Evolutionary conservation across 2,888 invertebrate genomes (phyloP).

Genomic region (Peribatodes rhomboidaria): DNA sequence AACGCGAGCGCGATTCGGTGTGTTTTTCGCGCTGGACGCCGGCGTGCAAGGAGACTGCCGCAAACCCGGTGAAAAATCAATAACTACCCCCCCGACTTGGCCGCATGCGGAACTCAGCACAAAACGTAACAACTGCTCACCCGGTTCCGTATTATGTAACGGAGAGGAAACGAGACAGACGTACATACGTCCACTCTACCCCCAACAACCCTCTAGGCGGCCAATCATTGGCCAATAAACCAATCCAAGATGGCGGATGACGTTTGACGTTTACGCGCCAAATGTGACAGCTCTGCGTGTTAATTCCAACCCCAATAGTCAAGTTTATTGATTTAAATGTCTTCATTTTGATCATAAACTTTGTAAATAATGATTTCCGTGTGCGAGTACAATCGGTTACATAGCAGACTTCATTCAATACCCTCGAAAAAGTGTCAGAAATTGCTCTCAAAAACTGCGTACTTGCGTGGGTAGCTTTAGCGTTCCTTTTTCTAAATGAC

Average conservation of each 20-base stretch:
- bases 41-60: constrained; percentile 82
- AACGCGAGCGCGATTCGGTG: constrained; percentile 77
- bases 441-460: constrained; percentile 2
- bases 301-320: constrained; percentile 67
- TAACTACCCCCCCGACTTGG: constrained; percentile 74
- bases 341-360: constrained; percentile 66
- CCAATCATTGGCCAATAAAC: constrained; percentile 78
- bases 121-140: constrained; percentile 77
- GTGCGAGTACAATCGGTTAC: constrained; percentile 22
- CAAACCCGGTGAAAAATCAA: constrained; percentile 83
- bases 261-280: constrained; percentile 83
- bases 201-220: constrained; percentile 67
- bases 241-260: constrained; percentile 74
- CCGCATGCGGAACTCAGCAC: constrained; percentile 82
- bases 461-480: constrained; percentile 1
- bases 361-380: constrained; percentile 55
- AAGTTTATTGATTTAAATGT: constrained; percentile 70
- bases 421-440: neutral
- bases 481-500: constrained; percentile 4
- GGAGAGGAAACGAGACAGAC: constrained; percentile 67
- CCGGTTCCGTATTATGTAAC: constrained; percentile 84
- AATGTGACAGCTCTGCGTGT: constrained; percentile 76
- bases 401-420: constrained; percentile 13
- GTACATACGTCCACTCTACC: constrained; percentile 60
- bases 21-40: constrained; percentile 83